A percentile compares a stretch with the other conserved stretches of the same genome.
phyloP scores from a whole-genome alignment of 2,797 vertebrate species.

The Falco peregrinus region DNA sequence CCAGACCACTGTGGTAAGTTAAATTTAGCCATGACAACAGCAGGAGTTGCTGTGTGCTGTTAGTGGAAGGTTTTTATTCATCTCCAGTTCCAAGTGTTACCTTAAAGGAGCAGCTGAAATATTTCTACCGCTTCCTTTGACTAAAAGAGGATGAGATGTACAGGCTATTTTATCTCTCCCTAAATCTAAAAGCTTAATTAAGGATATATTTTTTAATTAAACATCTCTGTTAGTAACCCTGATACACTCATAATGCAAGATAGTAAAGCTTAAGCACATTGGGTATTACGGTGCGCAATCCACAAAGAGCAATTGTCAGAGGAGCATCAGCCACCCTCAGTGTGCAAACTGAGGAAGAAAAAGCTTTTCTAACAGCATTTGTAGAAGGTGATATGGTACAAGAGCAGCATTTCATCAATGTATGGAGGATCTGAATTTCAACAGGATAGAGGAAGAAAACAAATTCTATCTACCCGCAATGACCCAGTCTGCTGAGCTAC shows the following conservation, averaged over 20 bases:
- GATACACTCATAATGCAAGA: not conserved
- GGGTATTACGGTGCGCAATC: not conserved
- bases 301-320: not conserved
- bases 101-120: not conserved
- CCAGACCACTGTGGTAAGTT: not conserved
- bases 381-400: not conserved
- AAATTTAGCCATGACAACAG: conserved; percentile 15
- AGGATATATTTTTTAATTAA: not conserved
- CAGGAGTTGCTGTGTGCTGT: not conserved
- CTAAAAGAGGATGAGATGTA: not conserved
- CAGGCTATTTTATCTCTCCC: not conserved
- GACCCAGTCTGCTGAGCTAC: not conserved
- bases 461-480: not conserved
- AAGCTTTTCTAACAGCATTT: not conserved
- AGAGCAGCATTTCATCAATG: not conserved
- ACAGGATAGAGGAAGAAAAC: not conserved
- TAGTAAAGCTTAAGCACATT: not conserved
- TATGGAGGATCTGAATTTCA: not conserved
- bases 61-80: not conserved
- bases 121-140: not conserved
- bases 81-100: not conserved
- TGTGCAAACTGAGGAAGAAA: not conserved
- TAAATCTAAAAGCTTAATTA: not conserved
- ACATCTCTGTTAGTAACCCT: not conserved
- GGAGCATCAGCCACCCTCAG: not conserved